A percentile compares a stretch with the other conserved stretches of the same genome.
phyloP scores from a whole-genome alignment of 2,888 invertebrate species.

The Heteromyza rotundicornis region DNA sequence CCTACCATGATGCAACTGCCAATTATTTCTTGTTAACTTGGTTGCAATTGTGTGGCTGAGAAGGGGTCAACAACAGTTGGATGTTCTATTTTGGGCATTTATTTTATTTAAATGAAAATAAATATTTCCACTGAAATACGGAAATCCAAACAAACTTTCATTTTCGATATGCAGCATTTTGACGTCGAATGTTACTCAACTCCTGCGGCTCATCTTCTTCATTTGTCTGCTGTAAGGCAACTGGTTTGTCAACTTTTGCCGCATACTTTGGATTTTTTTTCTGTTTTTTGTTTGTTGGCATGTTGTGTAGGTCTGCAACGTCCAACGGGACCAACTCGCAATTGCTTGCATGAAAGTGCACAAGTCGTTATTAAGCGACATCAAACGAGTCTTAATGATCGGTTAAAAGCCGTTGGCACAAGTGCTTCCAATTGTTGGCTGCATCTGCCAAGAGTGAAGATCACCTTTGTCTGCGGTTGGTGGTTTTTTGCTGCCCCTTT shows the following conservation, averaged over 20 bases:
- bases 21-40: too few species aligned
- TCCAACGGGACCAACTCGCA: neutral
- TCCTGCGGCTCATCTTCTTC: neutral
- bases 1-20: too few species aligned
- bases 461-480: neutral
- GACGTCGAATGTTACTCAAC: neutral
- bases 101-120: too few species aligned
- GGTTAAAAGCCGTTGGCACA: neutral
- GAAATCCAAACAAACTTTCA: too few species aligned
- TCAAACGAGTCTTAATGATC: conserved; percentile 21
- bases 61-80: too few species aligned
- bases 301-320: too few species aligned
- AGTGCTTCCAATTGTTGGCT: neutral
- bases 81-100: too few species aligned
- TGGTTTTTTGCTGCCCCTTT: too few species aligned
- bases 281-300: too few species aligned
- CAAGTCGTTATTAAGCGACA: conserved; percentile 1
- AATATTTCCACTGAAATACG: too few species aligned
- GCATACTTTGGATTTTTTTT: neutral
- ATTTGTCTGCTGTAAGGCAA: too few species aligned
- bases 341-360: neutral
- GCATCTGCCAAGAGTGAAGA: neutral
- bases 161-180: neutral
- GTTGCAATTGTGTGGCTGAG: too few species aligned
- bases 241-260: neutral